Evolutionary conservation across 2,797 vertebrate species (phyloP).

Genomic region (Thunnus albacares): DNA sequence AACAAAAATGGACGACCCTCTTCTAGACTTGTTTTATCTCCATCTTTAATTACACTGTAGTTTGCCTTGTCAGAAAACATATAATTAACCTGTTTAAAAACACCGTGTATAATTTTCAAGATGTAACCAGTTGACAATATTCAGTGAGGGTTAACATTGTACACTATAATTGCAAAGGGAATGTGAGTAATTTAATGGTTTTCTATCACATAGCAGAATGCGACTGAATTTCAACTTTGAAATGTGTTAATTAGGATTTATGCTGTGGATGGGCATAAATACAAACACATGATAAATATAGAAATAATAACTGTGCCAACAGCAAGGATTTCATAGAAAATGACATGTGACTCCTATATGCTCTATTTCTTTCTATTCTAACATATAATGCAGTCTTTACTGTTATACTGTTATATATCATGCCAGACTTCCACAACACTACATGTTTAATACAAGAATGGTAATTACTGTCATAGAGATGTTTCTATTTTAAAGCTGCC

Average conservation of each 20-base stretch:
- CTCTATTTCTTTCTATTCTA: background rate
- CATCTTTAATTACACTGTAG: background rate
- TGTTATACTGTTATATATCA: background rate
- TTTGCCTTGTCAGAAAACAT: background rate
- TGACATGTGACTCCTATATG: background rate
- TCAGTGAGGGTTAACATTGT: conserved; percentile 7
- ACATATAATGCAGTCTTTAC: background rate
- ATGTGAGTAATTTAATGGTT: background rate
- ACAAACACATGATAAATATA: background rate
- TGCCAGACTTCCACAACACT: background rate
- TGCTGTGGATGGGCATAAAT: background rate
- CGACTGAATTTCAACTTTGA: background rate
- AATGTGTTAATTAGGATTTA: background rate
- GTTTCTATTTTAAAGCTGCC: background rate
- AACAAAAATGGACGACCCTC: conserved; percentile 74
- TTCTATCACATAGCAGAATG: background rate
- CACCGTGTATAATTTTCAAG: background rate
- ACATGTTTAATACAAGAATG: background rate
- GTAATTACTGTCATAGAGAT: background rate
- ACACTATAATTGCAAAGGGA: background rate
- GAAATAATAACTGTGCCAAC: background rate
- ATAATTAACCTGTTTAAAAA: conserved; percentile 18
- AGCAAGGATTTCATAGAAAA: too few relatives aligned
- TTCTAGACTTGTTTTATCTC: conserved; percentile 25
- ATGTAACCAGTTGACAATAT: background rate